Conservation (phyloP, 2,113 vertebrate genomes). For the Egretta garzetta region DNA sequence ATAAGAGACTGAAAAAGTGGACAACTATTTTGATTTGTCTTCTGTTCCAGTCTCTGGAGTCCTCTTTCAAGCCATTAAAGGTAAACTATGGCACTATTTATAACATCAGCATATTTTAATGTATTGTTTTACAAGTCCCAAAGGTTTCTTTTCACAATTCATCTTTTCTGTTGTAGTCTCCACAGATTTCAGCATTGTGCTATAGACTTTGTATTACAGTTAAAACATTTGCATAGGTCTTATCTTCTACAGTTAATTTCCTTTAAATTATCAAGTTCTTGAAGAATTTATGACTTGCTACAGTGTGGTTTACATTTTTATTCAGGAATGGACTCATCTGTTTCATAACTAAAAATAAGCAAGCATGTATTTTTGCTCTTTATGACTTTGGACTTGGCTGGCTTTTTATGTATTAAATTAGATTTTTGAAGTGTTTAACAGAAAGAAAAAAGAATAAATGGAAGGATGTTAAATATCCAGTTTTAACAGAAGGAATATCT, state of each 20-base stretch:
- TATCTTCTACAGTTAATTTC: background rate
- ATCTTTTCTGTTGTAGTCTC: background rate
- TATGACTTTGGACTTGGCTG: background rate
- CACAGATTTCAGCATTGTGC: background rate
- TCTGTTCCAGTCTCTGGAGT: background rate
- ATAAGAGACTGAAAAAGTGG: background rate
- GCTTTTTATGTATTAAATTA: background rate
- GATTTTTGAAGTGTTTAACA: background rate
- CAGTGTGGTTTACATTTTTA: background rate
- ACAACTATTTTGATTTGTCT: background rate
- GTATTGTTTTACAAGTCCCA: background rate
- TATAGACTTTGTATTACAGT: background rate
- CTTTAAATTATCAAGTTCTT: background rate
- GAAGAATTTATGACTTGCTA: background rate
- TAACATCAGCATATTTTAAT: background rate
- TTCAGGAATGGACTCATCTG: background rate
- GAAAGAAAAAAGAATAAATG: background rate
- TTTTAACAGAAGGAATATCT: background rate
- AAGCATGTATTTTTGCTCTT: background rate
- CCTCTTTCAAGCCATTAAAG: background rate
- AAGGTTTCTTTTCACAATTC: background rate
- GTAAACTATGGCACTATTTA: background rate
- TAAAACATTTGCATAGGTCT: background rate
- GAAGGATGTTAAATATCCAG: background rate
- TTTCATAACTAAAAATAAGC: background rate